Evolutionary conservation across 2,797 vertebrate species (phyloP).

Genomic region (Pelobates cultripes): DNA sequence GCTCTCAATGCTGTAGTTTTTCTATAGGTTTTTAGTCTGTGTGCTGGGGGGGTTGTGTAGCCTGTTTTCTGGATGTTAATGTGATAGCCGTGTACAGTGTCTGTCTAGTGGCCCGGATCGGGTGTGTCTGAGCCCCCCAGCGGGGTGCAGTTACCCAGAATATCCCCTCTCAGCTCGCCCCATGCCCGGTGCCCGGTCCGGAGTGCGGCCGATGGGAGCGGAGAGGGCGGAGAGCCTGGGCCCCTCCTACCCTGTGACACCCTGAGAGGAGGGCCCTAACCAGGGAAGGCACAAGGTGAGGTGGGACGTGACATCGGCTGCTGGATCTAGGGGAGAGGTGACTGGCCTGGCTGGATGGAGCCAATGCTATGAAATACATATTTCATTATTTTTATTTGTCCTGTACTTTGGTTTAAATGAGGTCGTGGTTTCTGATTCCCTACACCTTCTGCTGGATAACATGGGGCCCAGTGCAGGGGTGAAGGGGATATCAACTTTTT

Average conservation of each 20-base stretch:
- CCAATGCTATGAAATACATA: no score
- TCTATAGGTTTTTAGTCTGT: background rate
- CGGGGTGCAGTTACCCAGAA: constrained; percentile 46
- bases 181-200: constrained; percentile 50
- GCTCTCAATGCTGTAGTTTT: background rate
- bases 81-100: background rate
- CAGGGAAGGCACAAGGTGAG: constrained; percentile 10
- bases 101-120: background rate
- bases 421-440: no score
- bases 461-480: no score
- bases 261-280: constrained; percentile 33
- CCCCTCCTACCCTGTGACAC: constrained; percentile 49
- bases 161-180: constrained; percentile 22
- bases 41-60: background rate
- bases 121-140: constrained; percentile 13
- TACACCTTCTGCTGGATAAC: no score
- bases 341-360: background rate
- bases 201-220: constrained; percentile 54
- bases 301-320: background rate
- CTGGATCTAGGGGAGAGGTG: background rate
- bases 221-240: constrained; percentile 41
- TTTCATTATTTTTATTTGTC: no score
- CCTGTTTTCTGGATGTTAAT: background rate
- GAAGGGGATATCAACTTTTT: no score
- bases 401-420: no score